A percentile compares a stretch with the other conserved stretches of the same genome.
Conservation (phyloP, 2,797 vertebrate genomes). For the Luscinia luscinia region DNA sequence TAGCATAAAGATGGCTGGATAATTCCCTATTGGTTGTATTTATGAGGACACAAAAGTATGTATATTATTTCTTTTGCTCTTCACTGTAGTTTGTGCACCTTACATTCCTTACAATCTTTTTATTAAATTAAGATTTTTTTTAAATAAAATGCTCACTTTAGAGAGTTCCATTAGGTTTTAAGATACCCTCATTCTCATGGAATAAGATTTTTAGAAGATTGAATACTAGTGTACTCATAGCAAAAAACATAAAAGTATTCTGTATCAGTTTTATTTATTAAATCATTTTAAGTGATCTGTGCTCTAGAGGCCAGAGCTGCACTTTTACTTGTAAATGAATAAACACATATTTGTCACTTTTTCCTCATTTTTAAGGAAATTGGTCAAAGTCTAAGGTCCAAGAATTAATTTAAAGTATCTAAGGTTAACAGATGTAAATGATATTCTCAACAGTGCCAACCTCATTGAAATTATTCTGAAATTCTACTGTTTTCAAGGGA, state of each 20-base stretch:
- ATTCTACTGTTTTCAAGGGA: background rate
- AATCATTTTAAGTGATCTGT: background rate
- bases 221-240: too few relatives aligned
- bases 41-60: background rate
- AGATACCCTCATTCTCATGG: too few relatives aligned
- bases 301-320: background rate
- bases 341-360: background rate
- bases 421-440: background rate
- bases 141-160: background rate
- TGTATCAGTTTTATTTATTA: background rate
- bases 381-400: background rate
- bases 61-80: background rate
- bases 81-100: background rate
- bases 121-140: rapidly evolving
- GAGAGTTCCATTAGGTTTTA: background rate
- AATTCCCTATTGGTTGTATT: background rate
- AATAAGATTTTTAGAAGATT: background rate
- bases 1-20: background rate
- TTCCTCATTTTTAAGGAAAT: background rate
- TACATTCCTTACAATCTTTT: background rate
- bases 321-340: background rate
- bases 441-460: background rate
- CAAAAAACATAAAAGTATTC: background rate
- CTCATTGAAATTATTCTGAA: background rate
- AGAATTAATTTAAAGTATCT: background rate